These are phyloP conservation scores for Tipula vernalis DNA, from an alignment of 2,888 invertebrate species.

Conservation along the genomic window DNA sequence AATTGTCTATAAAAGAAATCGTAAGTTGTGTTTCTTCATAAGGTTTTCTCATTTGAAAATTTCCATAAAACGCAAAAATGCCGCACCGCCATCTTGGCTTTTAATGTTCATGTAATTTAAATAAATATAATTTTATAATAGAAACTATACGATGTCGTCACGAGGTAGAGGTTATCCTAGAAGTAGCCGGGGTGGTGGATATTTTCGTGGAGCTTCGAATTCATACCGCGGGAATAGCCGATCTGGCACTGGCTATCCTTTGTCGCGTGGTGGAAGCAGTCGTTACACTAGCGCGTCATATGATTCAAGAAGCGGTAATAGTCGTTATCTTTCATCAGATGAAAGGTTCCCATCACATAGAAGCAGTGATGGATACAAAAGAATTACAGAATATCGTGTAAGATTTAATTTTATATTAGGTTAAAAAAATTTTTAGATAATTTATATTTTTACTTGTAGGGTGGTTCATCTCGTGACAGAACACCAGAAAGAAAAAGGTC, in stretches of 20 bases:
- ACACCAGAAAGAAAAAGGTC: conserved; percentile 31
- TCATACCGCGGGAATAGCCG: conserved; percentile 20
- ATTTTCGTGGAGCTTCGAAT: conserved; percentile 25
- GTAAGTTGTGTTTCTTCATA: background rate
- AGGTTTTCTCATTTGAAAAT: background rate
- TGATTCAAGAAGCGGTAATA: background rate
- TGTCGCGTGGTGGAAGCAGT: background rate
- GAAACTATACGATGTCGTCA: background rate
- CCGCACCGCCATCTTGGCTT: background rate
- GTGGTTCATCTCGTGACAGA: conserved; percentile 30
- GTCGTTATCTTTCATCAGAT: conserved; percentile 22
- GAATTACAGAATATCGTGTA: conserved; percentile 26
- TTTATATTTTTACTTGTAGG: conserved; percentile 20
- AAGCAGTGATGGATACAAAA: conserved; percentile 26
- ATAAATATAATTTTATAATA: background rate
- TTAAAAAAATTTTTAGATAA: background rate
- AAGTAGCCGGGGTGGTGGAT: conserved; percentile 22
- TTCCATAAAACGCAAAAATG: background rate
- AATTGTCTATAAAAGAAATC: too few species aligned
- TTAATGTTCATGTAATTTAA: background rate
- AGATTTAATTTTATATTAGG: conserved; percentile 17
- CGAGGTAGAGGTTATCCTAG: conserved; percentile 25
- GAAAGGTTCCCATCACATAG: conserved; percentile 23
- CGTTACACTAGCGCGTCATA: conserved; percentile 19
- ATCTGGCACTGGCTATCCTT: background rate